These are phyloP conservation scores for Oreotrochilus melanogaster DNA, from an alignment of 2,113 vertebrate species.

Conservation along the genomic window DNA sequence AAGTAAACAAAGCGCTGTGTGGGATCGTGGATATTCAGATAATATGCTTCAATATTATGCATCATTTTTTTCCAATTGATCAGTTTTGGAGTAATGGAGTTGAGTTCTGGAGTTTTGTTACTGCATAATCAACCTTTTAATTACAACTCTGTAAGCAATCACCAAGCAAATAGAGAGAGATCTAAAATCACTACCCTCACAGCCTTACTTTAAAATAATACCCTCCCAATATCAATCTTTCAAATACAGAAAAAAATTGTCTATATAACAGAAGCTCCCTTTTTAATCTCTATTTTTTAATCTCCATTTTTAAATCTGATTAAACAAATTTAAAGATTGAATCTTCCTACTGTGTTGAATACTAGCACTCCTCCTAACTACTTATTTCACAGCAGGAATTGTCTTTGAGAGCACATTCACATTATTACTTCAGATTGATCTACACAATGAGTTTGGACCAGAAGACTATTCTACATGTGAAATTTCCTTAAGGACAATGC, in stretches of 20 bases:
- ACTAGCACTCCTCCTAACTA: conserved; percentile 70
- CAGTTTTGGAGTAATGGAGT: neutral
- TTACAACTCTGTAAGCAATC: conserved; percentile 11
- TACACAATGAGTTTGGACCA: conserved; percentile 55
- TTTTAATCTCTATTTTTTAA: conserved; percentile 77
- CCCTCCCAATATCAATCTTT: conserved; percentile 45
- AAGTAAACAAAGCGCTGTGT: neutral
- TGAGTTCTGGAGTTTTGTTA: neutral
- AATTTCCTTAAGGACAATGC: conserved; percentile 1
- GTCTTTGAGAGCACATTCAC: conserved; percentile 71
- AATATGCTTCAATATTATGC: neutral
- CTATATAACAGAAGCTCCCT: conserved; percentile 16
- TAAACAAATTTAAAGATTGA: conserved; percentile 75
- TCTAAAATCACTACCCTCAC: conserved; percentile 44
- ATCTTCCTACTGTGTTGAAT: conserved; percentile 73
- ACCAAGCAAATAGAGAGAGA: conserved; percentile 10
- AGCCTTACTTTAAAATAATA: conserved; percentile 61
- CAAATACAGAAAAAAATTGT: conserved; percentile 49
- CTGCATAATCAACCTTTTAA: conserved; percentile 45
- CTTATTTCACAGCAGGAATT: conserved; percentile 77
- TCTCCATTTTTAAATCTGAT: conserved; percentile 78
- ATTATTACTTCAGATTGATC: conserved; percentile 74
- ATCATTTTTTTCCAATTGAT: neutral
- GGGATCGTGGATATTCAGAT: neutral
- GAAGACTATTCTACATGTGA: conserved; percentile 29